Conservation (phyloP, 1,140 invertebrate genomes). For the Leptinotarsa undecemlineata region DNA sequence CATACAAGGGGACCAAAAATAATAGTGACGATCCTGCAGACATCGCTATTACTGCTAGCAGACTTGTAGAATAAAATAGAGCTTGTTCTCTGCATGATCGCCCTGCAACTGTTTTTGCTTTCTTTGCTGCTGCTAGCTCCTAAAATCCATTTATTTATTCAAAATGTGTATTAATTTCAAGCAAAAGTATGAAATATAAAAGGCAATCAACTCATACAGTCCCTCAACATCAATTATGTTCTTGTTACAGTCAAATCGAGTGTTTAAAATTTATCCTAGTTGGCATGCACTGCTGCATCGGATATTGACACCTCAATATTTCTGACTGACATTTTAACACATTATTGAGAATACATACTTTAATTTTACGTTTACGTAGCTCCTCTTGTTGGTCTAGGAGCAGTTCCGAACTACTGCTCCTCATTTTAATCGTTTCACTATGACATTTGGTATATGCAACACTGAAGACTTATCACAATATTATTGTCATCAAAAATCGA, state of each 20-base stretch:
- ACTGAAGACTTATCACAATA: slow-evolving; percentile 17
- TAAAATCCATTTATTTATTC: slow-evolving; percentile 10
- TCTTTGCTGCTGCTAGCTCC: slow-evolving; percentile 45
- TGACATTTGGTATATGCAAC: slow-evolving; percentile 27
- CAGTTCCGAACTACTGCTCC: slow-evolving; percentile 82
- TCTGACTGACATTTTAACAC: neutral
- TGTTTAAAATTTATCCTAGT: neutral
- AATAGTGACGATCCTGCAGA: slow-evolving; percentile 80
- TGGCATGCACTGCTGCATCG: neutral
- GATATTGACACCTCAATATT: neutral
- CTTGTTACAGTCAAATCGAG: too few relatives aligned
- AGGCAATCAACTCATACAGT: too few relatives aligned
- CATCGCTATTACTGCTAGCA: slow-evolving; percentile 76
- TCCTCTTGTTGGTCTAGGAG: slow-evolving; percentile 76
- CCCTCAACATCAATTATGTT: too few relatives aligned
- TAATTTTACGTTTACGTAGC: slow-evolving; percentile 69
- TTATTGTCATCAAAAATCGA: slow-evolving; percentile 28
- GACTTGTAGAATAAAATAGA: slow-evolving; percentile 78
- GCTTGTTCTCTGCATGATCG: slow-evolving; percentile 75
- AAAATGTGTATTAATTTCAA: too few relatives aligned
- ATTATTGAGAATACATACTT: slow-evolving; percentile 28
- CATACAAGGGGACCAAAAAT: slow-evolving; percentile 86
- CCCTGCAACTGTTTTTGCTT: slow-evolving; percentile 56
- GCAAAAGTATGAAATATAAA: too few relatives aligned
- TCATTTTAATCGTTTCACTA: slow-evolving; percentile 60